Conservation (phyloP, 2,797 vertebrate genomes). For the Gadopsis marmoratus region DNA sequence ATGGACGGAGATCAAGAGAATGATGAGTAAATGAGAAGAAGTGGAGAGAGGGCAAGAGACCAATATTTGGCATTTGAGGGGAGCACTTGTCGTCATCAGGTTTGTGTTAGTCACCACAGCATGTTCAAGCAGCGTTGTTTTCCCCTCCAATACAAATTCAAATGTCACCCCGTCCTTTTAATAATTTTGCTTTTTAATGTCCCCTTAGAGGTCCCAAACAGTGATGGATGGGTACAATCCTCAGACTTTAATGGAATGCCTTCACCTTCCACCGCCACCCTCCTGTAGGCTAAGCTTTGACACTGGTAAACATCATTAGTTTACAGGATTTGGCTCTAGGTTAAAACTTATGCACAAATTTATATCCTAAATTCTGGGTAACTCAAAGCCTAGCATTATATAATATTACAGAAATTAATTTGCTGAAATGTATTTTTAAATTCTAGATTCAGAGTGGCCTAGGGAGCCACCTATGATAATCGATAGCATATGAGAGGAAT, state of each 20-base stretch:
- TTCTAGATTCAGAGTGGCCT: not conserved
- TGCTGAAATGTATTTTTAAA: constrained; percentile 27
- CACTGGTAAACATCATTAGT: constrained; percentile 22
- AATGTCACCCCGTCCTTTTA: constrained; percentile 73
- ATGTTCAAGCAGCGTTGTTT: constrained; percentile 44
- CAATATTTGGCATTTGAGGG: constrained; percentile 68
- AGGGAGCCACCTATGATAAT: not conserved
- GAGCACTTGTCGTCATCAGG: constrained; percentile 47
- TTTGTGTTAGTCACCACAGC: constrained; percentile 58
- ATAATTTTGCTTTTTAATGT: constrained; percentile 43
- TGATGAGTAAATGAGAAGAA: constrained; percentile 45
- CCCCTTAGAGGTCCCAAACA: constrained; percentile 19
- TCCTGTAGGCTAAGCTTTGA: constrained; percentile 25
- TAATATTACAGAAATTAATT: constrained; percentile 25
- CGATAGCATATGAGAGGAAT: not conserved
- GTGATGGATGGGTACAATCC: constrained; percentile 55
- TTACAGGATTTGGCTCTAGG: constrained; percentile 29
- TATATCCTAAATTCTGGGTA: not conserved
- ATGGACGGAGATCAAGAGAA: constrained; percentile 29
- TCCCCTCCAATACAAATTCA: constrained; percentile 57
- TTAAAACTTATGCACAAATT: constrained; percentile 2
- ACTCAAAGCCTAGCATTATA: constrained; percentile 6
- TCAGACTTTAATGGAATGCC: constrained; percentile 42
- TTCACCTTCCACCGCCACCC: constrained; percentile 30
- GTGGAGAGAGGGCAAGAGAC: constrained; percentile 31